Base-by-base conservation (phyloP, 2,797 vertebrate genomes). In the Acanthis flammea region DNA sequence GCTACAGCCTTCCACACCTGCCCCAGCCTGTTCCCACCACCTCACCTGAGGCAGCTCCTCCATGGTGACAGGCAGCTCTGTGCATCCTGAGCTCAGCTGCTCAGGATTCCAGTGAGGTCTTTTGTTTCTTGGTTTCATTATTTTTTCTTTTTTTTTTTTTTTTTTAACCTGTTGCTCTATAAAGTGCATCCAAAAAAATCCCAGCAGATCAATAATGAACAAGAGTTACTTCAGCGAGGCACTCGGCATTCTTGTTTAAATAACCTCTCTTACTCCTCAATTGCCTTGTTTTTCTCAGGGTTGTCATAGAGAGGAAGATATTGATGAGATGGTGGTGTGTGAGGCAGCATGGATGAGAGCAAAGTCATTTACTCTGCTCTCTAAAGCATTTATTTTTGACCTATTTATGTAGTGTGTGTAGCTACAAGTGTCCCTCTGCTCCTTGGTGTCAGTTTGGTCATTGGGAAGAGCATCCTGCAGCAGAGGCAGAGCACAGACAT, bases 261-360 rank as follows among this genome's bases (percentile, higher is more conserved):
- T 86, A 94, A 92, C 92, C 86, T 65, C 81, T 86, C 75, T 78
- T 58, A 70, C 76, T 91, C 85, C 67, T 63, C 70, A 57, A 23
- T 75, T 80, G 79, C n/a, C 82, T 94, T 84, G 75, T 90, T 95
- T 95, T 75, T 80, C 87, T 88, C 61, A 60, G 71, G 50, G 67
- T 75, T 95, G 89, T 94, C 89, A 81, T 47, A 85, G 61, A 84
- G 91, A 96, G 33, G 72, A 85, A 88, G 58, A 72, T 91, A 94
- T 61, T 67, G 94, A 93, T 50, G 74, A 91, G 71, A 58, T 90
- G 70, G 39, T 66, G 66, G 51, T 42, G 53, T 90, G 83, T 57
- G 68, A 91, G 85, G 75, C 70, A 92, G 80, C 14, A 51, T 2
- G 54, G 76, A 83, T 48, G 86, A 91, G 70, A 86, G 77, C 22